Evolutionary conservation across 2,888 invertebrate genomes (phyloP).

Genomic region (Drosophila mimetica): DNA sequence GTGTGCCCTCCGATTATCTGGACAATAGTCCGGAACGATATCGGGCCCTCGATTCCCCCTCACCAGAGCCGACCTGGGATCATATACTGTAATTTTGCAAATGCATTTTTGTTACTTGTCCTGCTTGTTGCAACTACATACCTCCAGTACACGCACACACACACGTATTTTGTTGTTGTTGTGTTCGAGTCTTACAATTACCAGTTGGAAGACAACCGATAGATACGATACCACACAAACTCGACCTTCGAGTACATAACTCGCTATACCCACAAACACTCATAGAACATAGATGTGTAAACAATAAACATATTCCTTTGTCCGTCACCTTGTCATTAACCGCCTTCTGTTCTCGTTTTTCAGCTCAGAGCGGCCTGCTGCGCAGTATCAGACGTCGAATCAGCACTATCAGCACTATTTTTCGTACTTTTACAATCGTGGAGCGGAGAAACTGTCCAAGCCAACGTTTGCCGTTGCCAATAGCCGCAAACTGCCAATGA

Average conservation of each 20-base stretch:
- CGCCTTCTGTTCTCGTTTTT: conserved; percentile 9
- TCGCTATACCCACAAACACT: conserved; percentile 28
- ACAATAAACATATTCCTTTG: conserved; percentile 1
- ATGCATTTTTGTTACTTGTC: conserved; percentile 23
- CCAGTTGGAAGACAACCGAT: conserved; percentile 4
- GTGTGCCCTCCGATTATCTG: conserved; percentile 43
- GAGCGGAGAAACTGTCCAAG: conserved; percentile 52
- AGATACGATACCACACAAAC: conserved; percentile 28
- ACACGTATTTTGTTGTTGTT: conserved; percentile 42
- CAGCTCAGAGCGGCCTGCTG: conserved; percentile 50
- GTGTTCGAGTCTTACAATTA: conserved; percentile 22
- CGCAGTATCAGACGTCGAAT: conserved; percentile 54
- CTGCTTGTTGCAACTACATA: conserved; percentile 36
- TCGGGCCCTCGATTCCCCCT: conserved; percentile 33
- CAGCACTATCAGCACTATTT: conserved; percentile 79
- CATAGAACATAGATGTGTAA: conserved; percentile 35
- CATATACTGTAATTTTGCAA: conserved; percentile 60
- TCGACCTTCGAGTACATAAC: conserved; percentile 24
- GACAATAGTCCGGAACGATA: conserved; percentile 47
- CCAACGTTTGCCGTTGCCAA: conserved; percentile 26
- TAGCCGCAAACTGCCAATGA: conserved; percentile 66
- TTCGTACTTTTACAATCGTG: conserved; percentile 77
- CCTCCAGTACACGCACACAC: conserved; percentile 32
- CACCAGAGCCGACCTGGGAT: conserved; percentile 61
- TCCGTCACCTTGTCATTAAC: background rate